phyloP scores from a whole-genome alignment of 2,797 vertebrate species.

The Nannoperca obscura region DNA sequence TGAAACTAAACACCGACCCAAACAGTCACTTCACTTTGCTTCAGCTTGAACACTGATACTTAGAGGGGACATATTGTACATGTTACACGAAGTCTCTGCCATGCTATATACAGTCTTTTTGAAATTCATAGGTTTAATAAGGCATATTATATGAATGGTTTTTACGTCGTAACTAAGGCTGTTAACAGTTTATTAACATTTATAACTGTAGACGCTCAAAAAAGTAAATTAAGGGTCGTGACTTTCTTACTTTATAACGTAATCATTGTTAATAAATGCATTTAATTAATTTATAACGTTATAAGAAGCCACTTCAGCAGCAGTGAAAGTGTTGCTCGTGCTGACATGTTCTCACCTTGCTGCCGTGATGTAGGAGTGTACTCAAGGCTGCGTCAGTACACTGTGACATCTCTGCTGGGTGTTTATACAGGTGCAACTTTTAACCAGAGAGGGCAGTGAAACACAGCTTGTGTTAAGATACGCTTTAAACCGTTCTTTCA shows the following conservation, averaged over 20 bases:
- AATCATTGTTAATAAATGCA: not conserved
- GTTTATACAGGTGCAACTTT: not conserved
- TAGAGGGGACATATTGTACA: not conserved
- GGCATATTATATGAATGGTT: conserved; percentile 9
- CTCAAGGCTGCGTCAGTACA: not conserved
- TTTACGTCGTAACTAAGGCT: not conserved
- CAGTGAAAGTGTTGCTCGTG: not conserved
- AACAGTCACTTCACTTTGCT: conserved; percentile 40
- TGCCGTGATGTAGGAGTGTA: not conserved
- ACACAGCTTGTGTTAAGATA: not conserved
- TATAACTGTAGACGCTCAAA: not conserved
- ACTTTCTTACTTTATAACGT: not conserved
- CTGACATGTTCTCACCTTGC: not conserved
- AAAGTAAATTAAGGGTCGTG: not conserved
- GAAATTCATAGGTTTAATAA: not conserved
- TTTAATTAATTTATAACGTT: no score
- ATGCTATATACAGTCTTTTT: conserved; percentile 28
- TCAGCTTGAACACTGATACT: conserved; percentile 20
- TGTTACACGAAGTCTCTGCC: conserved; percentile 16
- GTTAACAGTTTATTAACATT: not conserved
- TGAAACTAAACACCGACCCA: conserved; percentile 21
- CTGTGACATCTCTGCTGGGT: conserved; percentile 1
- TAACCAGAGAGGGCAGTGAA: not conserved
- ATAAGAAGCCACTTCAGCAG: not conserved
- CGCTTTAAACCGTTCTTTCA: not conserved